Conservation (phyloP, 1,140 invertebrate species). For the Ceratosolen fusciceps region DNA sequence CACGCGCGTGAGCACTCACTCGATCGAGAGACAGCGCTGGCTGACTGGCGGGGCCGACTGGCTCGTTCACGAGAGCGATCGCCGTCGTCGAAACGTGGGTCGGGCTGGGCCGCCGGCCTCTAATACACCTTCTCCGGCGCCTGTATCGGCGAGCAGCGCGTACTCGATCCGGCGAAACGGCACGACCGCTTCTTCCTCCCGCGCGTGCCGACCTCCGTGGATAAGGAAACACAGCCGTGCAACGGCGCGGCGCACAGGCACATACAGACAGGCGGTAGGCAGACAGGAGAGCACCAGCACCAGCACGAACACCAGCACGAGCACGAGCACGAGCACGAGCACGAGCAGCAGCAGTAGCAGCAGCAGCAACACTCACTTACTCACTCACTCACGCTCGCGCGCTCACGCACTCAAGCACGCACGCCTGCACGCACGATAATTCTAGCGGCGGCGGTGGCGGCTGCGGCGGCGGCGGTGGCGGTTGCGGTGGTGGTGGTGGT, state of each 20-base stretch:
- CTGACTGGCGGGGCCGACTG: no score
- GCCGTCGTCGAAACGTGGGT: no score
- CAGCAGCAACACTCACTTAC: not conserved
- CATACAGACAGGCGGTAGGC: no score
- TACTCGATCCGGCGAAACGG: not conserved
- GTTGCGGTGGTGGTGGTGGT: no score
- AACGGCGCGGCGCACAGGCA: no score
- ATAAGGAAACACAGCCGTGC: not conserved
- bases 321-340: not conserved
- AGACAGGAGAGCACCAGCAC: not conserved
- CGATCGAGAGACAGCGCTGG: no score
- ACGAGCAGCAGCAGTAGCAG: no score
- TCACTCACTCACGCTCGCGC: not conserved
- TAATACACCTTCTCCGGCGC: not conserved
- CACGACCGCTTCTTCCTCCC: not conserved
- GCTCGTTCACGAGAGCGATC: no score
- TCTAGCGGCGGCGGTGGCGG: no score
- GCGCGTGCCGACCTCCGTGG: not conserved
- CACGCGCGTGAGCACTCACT: slow-evolving; percentile 9
- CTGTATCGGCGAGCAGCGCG: slow-evolving; percentile 4
- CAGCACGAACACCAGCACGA: not conserved
- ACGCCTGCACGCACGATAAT: no score
- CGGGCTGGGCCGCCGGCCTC: slow-evolving; percentile 19
- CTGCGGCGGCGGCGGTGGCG: no score
- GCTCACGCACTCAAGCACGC: not conserved